A percentile compares a stretch with the other conserved stretches of the same genome.
These are phyloP conservation scores for Mandrillus leucophaeus DNA, from an alignment of 2,113 vertebrate genomes.

Conservation along the genomic window DNA sequence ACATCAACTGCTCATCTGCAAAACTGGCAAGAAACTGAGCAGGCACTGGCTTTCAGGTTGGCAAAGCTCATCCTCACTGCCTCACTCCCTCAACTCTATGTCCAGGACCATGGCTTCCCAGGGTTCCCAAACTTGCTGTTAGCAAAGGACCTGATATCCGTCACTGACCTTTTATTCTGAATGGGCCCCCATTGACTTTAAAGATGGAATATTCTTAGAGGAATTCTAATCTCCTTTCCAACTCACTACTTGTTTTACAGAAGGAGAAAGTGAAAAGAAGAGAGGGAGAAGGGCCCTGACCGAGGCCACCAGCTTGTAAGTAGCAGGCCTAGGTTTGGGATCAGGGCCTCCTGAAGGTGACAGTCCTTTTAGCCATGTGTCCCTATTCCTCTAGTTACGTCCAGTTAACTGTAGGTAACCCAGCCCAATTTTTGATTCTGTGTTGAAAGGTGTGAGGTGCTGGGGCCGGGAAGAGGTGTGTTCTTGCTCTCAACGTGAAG, in stretches of 20 bases:
- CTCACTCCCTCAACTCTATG: neutral
- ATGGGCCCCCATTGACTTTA: neutral
- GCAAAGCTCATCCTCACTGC: neutral
- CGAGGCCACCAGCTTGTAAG: neutral
- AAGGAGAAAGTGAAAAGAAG: conserved; percentile 5
- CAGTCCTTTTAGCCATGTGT: neutral
- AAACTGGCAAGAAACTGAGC: neutral
- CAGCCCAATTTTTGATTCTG: neutral
- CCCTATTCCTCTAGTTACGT: neutral
- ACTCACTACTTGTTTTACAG: neutral
- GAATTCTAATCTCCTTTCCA: neutral
- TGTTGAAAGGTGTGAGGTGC: neutral
- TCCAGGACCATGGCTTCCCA: neutral
- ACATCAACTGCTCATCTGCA: neutral
- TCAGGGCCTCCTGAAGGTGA: neutral
- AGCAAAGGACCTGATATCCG: neutral
- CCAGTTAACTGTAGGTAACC: neutral
- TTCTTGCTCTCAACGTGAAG: neutral
- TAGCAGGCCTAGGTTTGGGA: neutral
- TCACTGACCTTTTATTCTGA: conserved; percentile 25
- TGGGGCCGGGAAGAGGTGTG: neutral
- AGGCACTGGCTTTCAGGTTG: neutral
- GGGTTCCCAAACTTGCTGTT: neutral
- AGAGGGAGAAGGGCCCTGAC: neutral
- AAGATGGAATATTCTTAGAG: neutral